These are phyloP conservation scores for Alentia gelatinosa DNA, from an alignment of 2,888 invertebrate species.

Conservation along the genomic window DNA sequence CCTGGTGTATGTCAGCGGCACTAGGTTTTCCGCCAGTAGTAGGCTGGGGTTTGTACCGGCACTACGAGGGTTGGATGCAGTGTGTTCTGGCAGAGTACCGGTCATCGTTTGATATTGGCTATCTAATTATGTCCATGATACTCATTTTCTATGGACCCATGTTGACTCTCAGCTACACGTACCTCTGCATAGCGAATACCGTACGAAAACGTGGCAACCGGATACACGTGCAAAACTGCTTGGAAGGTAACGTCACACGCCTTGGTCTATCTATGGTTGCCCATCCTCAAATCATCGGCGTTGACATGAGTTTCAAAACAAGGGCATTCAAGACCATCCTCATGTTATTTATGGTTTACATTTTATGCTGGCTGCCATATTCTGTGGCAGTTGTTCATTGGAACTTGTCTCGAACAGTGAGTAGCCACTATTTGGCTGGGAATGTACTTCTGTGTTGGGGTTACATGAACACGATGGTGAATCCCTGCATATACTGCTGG, in stretches of 20 bases:
- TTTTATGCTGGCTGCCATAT: slow-evolving; percentile 73
- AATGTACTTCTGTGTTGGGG: slow-evolving; percentile 67
- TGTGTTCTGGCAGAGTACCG: slow-evolving; percentile 59
- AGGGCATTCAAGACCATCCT: slow-evolving; percentile 75
- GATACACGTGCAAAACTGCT: slow-evolving; percentile 65
- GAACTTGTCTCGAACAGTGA: slow-evolving; percentile 55
- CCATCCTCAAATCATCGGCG: slow-evolving; percentile 57
- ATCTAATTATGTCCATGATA: slow-evolving; percentile 62
- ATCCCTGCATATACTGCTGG: slow-evolving; percentile 74
- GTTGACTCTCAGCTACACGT: slow-evolving; percentile 68
- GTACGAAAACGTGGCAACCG: slow-evolving; percentile 68
- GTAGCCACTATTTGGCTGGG: slow-evolving; percentile 57
- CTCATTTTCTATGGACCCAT: slow-evolving; percentile 71
- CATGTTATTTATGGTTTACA: slow-evolving; percentile 69
- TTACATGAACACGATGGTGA: slow-evolving; percentile 72
- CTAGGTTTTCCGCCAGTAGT: slow-evolving; percentile 68
- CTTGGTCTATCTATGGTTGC: slow-evolving; percentile 57
- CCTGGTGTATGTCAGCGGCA: slow-evolving; percentile 66
- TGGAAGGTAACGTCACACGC: slow-evolving; percentile 64
- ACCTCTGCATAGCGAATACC: slow-evolving; percentile 68
- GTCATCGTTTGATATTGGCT: slow-evolving; percentile 61
- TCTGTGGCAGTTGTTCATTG: slow-evolving; percentile 64
- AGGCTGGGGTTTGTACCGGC: slow-evolving; percentile 66
- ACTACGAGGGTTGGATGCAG: slow-evolving; percentile 57
- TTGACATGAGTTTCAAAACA: slow-evolving; percentile 73